Evolutionary conservation across 2,888 invertebrate genomes (phyloP), one percentile per base, ranked within the genome.

Genomic region (Drosophila rellima): DNA sequence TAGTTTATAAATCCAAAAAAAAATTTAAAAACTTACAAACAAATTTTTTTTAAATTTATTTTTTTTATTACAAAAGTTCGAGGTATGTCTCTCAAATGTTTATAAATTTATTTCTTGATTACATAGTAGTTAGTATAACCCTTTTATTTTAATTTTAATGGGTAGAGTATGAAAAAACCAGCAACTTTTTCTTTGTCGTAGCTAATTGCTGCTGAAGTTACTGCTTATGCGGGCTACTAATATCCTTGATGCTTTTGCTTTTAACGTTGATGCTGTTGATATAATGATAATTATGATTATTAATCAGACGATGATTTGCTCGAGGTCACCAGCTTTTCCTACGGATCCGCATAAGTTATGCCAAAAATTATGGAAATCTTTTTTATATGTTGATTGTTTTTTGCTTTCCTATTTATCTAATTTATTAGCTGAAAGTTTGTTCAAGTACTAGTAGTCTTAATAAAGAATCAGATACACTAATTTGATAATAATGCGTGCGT

Each of bases 131-230:
- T 3, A 17, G 1, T n/a, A 15, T 40, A 26, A 26, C 13, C 39
- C 29, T 17, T 18, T 40, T 29, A 40, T 10, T 23, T 39, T 35
- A n/a, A 26, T 29, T n/a, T 17, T 0, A 40, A 18, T n/a, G 17
- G 4, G 23, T 23, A 39, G 29, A 13, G 37, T 31, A 8, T 29
- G 23, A 15, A 15, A 47, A 33, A 31, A 37, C 20, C 61, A 50
- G 51, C 40, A 68, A 84, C 66, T 65, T 81, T 74, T 64, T 50
- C 64, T 57, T 63, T 74, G 67, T 62, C 50, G 35, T 69, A 65
- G 66, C 69, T 87, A 84, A 83, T 84, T 84, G 84, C 82, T 84
- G 73, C 71, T 74, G 39, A 64, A 73, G 68, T 73, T 75, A 48
- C 50, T 63, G 67, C 51, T 48, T 50, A 62, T 74, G 68, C 57